Percentiles rank a stretch among this genome's conserved stretches.
phyloP scores from a whole-genome alignment of 30 jellyfish, hydroid and myxozoan species.

The Pelagia noctiluca region DNA sequence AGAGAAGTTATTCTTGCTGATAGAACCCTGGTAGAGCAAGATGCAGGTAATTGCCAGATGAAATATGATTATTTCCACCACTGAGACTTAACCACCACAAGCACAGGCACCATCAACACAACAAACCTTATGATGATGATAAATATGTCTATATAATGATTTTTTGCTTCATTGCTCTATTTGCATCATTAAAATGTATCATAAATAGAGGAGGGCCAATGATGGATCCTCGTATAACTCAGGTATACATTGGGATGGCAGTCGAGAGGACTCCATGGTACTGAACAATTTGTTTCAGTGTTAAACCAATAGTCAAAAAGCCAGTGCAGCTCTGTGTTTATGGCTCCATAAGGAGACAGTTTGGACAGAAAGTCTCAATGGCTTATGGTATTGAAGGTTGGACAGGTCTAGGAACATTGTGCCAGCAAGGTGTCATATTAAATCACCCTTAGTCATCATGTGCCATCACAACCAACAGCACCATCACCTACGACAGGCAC shows the following conservation, averaged over 20 bases:
- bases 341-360: slow-evolving; percentile 66
- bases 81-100: background rate
- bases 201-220: slow-evolving; percentile 34
- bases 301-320: slow-evolving; percentile 50
- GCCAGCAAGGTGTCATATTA: too few species aligned
- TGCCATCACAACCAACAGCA: too few species aligned
- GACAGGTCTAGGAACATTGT: slow-evolving; percentile 67
- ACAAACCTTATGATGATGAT: background rate
- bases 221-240: slow-evolving; percentile 48
- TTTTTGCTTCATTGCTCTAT: background rate
- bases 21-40: slow-evolving; percentile 90
- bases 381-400: slow-evolving; percentile 61
- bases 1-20: slow-evolving; percentile 93
- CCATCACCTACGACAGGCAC: too few species aligned
- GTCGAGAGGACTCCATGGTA: slow-evolving; percentile 53
- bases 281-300: slow-evolving; percentile 59
- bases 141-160: background rate
- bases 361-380: slow-evolving; percentile 62
- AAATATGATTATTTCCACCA: background rate
- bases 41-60: slow-evolving; percentile 63
- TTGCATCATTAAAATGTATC: slow-evolving; percentile 17
- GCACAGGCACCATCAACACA: background rate
- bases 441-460: too few species aligned
- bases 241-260: slow-evolving; percentile 41
- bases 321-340: slow-evolving; percentile 60